Evolutionary conservation across 2,113 vertebrate species (phyloP).

Genomic region (Cygnus buccinator): DNA sequence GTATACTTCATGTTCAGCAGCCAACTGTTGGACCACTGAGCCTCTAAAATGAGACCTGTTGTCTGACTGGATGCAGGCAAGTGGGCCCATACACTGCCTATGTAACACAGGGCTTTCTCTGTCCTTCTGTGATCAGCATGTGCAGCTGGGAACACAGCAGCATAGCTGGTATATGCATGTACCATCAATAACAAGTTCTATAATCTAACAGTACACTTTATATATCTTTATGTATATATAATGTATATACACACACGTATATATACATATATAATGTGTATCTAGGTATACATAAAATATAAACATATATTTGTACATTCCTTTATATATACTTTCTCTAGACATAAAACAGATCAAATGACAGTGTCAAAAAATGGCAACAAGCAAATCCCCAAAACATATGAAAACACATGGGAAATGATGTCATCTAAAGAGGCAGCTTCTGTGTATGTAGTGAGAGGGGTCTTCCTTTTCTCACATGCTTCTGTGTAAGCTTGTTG

Average conservation of each 20-base stretch:
- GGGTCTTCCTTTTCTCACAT: not conserved
- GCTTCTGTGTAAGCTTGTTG: not conserved
- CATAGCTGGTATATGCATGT: not conserved
- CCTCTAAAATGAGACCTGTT: not conserved
- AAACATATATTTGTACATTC: not conserved
- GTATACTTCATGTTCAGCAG: not conserved
- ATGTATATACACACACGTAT: not conserved
- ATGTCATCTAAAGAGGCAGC: not conserved
- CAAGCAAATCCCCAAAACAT: not conserved
- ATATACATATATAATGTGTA: not conserved
- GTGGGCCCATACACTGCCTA: not conserved
- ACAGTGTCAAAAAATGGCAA: not conserved
- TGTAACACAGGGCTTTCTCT: not conserved
- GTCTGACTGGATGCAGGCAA: not conserved
- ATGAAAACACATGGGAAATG: not conserved
- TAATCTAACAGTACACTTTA: not conserved
- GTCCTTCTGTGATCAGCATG: not conserved
- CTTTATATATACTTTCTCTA: not conserved
- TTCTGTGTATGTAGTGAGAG: rapidly evolving
- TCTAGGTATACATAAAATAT: not conserved
- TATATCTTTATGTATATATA: not conserved
- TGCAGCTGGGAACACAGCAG: not conserved
- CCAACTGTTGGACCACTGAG: not conserved
- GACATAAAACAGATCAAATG: not conserved
- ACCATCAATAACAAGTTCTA: not conserved